A percentile compares a stretch with the other conserved stretches of the same genome.
Evolutionary conservation across 35 echinoderm and acorn worm species (phyloP).

Genomic region (Heliocidaris erythrogramma): DNA sequence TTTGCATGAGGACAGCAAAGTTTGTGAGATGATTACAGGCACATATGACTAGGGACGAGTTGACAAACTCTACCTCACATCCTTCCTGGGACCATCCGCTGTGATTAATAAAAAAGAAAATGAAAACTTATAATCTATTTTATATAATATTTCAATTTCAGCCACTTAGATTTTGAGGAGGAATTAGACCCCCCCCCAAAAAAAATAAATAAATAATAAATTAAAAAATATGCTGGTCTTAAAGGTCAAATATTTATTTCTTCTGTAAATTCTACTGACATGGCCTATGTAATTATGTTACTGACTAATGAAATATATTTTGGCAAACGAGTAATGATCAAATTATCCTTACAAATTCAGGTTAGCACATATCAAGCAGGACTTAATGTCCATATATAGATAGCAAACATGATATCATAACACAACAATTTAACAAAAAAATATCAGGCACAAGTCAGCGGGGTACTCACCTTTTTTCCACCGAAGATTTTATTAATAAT

Average conservation of each 20-base stretch:
- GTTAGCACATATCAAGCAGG: too few species aligned
- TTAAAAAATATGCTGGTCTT: too few species aligned
- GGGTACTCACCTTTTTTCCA: neutral
- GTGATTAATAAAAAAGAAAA: neutral
- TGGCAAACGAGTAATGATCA: too few species aligned
- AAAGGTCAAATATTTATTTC: too few species aligned
- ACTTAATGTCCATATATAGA: neutral
- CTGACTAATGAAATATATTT: too few species aligned
- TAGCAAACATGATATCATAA: neutral
- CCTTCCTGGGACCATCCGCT: conserved; percentile 41
- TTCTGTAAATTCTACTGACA: too few species aligned
- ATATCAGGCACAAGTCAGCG: neutral
- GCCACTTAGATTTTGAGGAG: too few species aligned
- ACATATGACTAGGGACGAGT: neutral
- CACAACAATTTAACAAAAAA: neutral
- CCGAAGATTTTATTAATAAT: neutral
- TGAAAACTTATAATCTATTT: neutral
- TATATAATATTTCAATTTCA: too few species aligned
- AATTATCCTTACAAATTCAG: too few species aligned
- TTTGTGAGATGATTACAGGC: conserved; percentile 21
- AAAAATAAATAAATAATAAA: too few species aligned
- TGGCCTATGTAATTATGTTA: too few species aligned
- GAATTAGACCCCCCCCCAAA: neutral
- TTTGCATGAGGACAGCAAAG: conserved; percentile 39
- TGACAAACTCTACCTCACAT: neutral